Conservation (phyloP, 2,113 vertebrate genomes). For the Brachyhypopomus occidentalis region DNA sequence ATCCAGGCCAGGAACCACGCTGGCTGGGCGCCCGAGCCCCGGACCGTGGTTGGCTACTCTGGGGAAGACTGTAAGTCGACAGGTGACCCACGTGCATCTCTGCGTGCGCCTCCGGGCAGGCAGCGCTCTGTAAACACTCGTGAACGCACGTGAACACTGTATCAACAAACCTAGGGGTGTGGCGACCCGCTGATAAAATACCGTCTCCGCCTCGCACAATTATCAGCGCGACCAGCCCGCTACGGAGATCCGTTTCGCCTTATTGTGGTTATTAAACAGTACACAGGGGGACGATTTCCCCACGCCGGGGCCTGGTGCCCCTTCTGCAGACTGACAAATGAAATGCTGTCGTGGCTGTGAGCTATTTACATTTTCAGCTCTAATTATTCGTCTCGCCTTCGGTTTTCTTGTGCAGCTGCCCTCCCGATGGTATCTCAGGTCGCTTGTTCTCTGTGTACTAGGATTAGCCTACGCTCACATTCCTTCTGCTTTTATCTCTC, state of each 20-base stretch:
- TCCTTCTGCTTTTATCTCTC: neutral
- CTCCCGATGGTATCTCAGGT: slow-evolving; percentile 71
- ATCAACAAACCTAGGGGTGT: slow-evolving; percentile 33
- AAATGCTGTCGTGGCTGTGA: slow-evolving; percentile 52
- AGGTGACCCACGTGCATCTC: neutral
- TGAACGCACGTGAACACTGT: slow-evolving; percentile 33
- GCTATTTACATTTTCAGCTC: slow-evolving; percentile 45
- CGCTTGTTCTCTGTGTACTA: slow-evolving; percentile 46
- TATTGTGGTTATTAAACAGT: slow-evolving; percentile 53
- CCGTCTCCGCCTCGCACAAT: slow-evolving; percentile 33
- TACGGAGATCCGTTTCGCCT: slow-evolving; percentile 34
- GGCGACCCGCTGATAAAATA: slow-evolving; percentile 41
- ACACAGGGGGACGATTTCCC: slow-evolving; percentile 28
- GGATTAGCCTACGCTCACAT: slow-evolving; percentile 25
- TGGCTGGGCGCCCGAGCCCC: slow-evolving; percentile 85
- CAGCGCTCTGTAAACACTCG: slow-evolving; percentile 30
- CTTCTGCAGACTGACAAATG: slow-evolving; percentile 44
- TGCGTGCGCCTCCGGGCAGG: slow-evolving; percentile 26
- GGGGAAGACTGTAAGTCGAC: slow-evolving; percentile 91
- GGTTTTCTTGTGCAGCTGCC: slow-evolving; percentile 76
- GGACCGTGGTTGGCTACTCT: slow-evolving; percentile 80
- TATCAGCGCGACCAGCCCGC: slow-evolving; percentile 18
- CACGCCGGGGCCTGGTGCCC: slow-evolving; percentile 25
- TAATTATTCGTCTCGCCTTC: slow-evolving; percentile 61
- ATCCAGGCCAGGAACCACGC: slow-evolving; percentile 87